These are phyloP conservation scores for Thecocarcelia acutangulata DNA, from an alignment of 2,888 invertebrate species.

Conservation along the genomic window DNA sequence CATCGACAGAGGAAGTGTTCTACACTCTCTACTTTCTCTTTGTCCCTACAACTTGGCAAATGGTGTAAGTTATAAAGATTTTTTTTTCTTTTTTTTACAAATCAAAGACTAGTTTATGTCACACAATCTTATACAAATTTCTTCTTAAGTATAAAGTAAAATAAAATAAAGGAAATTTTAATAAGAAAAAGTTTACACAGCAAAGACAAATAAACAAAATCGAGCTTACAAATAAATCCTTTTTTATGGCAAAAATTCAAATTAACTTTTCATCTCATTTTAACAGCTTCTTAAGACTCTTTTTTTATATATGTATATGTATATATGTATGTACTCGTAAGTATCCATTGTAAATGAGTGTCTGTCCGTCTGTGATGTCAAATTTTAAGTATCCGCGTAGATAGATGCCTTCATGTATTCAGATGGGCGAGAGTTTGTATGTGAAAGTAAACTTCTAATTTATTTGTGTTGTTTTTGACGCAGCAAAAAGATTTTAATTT, in stretches of 20 bases:
- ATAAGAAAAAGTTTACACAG: slow-evolving; percentile 21
- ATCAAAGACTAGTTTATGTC: background rate
- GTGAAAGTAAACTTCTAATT: slow-evolving; percentile 29
- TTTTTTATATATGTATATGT: background rate
- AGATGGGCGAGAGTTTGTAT: background rate
- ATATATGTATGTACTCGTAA: too few relatives aligned
- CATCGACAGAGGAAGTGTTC: too few relatives aligned
- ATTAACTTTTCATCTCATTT: slow-evolving; percentile 59
- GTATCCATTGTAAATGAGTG: slow-evolving; percentile 42
- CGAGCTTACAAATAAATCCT: slow-evolving; percentile 58
- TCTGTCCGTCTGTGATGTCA: slow-evolving; percentile 11
- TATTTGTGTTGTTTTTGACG: slow-evolving; percentile 46
- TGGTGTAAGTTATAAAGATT: slow-evolving; percentile 16
- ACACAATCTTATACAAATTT: too few relatives aligned
- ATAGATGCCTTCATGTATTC: background rate
- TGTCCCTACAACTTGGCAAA: too few relatives aligned
- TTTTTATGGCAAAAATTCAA: slow-evolving; percentile 62
- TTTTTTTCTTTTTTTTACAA: too few relatives aligned
- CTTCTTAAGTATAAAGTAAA: slow-evolving; percentile 7
- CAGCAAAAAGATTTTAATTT: slow-evolving; percentile 51
- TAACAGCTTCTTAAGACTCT: slow-evolving; percentile 53
- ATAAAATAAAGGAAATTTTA: slow-evolving; percentile 20
- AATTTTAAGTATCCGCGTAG: background rate
- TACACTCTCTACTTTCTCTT: too few relatives aligned
- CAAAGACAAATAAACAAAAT: slow-evolving; percentile 20